Conservation (phyloP, 2,888 invertebrate genomes). For the Drosophila kanekoi region DNA sequence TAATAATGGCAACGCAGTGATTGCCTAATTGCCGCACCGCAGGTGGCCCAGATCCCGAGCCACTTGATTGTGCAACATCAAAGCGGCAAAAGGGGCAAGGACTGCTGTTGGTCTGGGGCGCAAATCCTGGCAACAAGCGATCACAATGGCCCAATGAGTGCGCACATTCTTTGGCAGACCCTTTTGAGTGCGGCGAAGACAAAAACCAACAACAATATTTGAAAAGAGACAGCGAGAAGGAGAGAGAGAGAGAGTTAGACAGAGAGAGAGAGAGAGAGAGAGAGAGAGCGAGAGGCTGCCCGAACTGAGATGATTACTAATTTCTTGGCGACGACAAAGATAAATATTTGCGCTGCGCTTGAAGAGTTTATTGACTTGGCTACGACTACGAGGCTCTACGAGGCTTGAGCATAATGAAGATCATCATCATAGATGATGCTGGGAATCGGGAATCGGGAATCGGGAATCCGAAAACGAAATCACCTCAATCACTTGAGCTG, state of each 20-base stretch:
- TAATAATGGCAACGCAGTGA: conserved; percentile 40
- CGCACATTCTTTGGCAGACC: conserved; percentile 63
- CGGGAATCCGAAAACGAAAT: conserved; percentile 72
- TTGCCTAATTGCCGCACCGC: conserved; percentile 64
- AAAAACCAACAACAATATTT: conserved; percentile 53
- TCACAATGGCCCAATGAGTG: conserved; percentile 58
- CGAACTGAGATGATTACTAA: conserved; percentile 76
- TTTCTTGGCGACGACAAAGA: conserved; percentile 75
- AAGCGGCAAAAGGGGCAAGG: conserved; percentile 47
- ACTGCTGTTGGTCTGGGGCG: conserved; percentile 19
- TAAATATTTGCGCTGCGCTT: conserved; percentile 79
- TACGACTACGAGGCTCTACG: conserved; percentile 35
- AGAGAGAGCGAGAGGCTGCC: conserved; percentile 3
- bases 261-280: neutral
- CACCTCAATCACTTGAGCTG: conserved; percentile 84
- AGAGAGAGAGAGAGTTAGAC: neutral
- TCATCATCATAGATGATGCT: conserved; percentile 6
- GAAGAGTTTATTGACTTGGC: conserved; percentile 68
- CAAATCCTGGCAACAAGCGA: conserved; percentile 52
- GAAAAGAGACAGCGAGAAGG: conserved; percentile 14
- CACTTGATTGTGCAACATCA: conserved; percentile 77
- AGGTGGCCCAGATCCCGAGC: conserved; percentile 71
- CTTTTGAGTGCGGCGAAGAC: conserved; percentile 36
- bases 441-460: conserved; percentile 22
- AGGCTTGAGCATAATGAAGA: conserved; percentile 16